Evolutionary conservation across 2,113 vertebrate genomes (phyloP), one percentile per base, ranked within the genome.

Genomic region (Pseudorasbora parva): DNA sequence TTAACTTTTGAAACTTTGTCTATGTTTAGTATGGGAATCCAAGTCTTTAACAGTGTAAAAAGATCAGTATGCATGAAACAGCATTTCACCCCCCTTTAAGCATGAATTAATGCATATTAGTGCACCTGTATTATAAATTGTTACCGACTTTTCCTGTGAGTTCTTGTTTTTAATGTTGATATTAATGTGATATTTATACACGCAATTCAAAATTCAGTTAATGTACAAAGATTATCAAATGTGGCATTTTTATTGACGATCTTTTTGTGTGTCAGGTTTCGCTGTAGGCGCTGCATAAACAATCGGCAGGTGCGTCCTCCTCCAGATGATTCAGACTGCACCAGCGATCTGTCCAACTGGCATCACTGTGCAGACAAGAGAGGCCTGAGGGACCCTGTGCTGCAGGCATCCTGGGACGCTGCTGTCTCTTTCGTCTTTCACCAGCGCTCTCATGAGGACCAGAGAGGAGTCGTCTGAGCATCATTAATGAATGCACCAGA

Each of bases 301-400:
- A 91, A 93, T 41, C 94, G 88, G 56, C 96, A 99, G 93, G 93
- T 96, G 0, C 88, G 95, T 19, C 93, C 95, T 0, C 97, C 98
- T 43, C 91, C 95, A 0, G 94, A 95, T 0, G 94, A 93, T 2
- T 92, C 95, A 0, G 97, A 99, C 92, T 99, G 97, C 25, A 98
- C 96, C 73, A 95, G 96, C 5, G 95, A 98, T 89, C 91, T 99
- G 15, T 97, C 97, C 19, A 96, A 97, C 89, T 99, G 98, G 98
- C 93, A 97, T 68, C 98, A 99, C 85, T 96, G 94, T 66, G 94
- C 93, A 0, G 95, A 97, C 68, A 98, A 96, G 89, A 93, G 94
- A 57, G 95, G 97, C 0, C 93, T 99, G 84, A 95, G 88, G 86
- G 98, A 99, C 91, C 88, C 93, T 0, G 95, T 97, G 84, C 91